These are phyloP conservation scores for Brachionus koreanus DNA, from an alignment of 1,140 invertebrate genomes.

Conservation along the genomic window DNA sequence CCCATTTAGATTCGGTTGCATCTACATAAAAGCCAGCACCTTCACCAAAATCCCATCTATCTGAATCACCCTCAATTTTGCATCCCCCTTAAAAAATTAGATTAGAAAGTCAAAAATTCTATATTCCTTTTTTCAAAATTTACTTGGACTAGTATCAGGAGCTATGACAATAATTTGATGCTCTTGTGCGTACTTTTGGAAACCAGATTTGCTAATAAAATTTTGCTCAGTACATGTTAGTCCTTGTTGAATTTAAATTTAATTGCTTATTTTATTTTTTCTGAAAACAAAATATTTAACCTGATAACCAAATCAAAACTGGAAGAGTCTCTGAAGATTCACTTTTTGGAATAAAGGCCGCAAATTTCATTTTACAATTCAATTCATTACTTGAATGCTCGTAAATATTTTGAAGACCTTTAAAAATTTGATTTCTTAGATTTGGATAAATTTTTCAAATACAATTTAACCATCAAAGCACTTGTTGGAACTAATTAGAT, in stretches of 20 bases:
- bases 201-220: conserved; percentile 89
- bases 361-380: conserved; percentile 87
- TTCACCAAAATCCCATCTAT: conserved; percentile 85
- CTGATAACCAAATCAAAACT: conserved; percentile 87
- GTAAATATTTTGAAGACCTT: conserved; percentile 47
- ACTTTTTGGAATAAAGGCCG: conserved; percentile 77
- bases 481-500: conserved; percentile 23
- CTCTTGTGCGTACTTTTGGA: conserved; percentile 78
- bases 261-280: not conserved
- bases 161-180: conserved; percentile 77
- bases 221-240: conserved; percentile 92
- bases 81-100: conserved; percentile 65
- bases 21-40: conserved; percentile 94
- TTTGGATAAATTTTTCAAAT: not conserved
- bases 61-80: conserved; percentile 78
- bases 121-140: conserved; percentile 48
- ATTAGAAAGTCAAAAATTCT: conserved; percentile 22
- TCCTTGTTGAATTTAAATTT: conserved; percentile 58
- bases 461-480: not conserved
- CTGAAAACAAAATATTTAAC: conserved; percentile 49
- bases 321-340: conserved; percentile 69
- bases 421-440: not conserved
- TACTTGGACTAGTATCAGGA: conserved; percentile 89
- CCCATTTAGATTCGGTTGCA: conserved; percentile 84
- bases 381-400: conserved; percentile 64